Evolutionary conservation across 2,113 vertebrate species (phyloP).

Genomic region (Canis aureus): DNA sequence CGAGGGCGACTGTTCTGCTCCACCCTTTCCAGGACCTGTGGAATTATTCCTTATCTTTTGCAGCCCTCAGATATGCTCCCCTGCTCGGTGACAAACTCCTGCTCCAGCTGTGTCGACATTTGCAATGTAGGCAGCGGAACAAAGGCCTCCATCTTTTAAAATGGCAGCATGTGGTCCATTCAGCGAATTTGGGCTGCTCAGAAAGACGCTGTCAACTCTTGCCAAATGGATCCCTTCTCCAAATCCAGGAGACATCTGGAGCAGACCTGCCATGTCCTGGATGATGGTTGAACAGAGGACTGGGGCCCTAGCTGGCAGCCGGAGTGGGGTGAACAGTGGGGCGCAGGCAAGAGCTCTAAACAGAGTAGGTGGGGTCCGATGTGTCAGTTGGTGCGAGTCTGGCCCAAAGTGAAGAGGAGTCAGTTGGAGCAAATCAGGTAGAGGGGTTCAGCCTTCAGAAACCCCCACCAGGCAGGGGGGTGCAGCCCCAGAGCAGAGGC

Average conservation of each 20-base stretch:
- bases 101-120: not conserved
- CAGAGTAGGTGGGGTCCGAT: fast-evolving
- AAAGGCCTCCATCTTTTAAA: not conserved
- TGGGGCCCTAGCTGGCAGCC: not conserved
- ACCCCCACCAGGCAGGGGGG: not conserved
- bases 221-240: not conserved
- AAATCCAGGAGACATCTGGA: not conserved
- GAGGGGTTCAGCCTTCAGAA: not conserved
- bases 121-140: not conserved
- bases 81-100: not conserved
- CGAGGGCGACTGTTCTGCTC: not conserved
- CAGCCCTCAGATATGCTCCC: not conserved
- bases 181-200: not conserved
- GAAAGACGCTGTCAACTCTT: not conserved
- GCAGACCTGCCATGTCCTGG: not conserved
- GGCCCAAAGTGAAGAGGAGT: not conserved
- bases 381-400: not conserved
- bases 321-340: not conserved
- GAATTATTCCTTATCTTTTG: not conserved
- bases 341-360: not conserved
- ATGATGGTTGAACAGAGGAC: not conserved
- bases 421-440: not conserved
- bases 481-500: not conserved
- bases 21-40: not conserved
- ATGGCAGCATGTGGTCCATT: not conserved